Base-by-base conservation (phyloP, 2,888 invertebrate species). In the Muscina levida region DNA sequence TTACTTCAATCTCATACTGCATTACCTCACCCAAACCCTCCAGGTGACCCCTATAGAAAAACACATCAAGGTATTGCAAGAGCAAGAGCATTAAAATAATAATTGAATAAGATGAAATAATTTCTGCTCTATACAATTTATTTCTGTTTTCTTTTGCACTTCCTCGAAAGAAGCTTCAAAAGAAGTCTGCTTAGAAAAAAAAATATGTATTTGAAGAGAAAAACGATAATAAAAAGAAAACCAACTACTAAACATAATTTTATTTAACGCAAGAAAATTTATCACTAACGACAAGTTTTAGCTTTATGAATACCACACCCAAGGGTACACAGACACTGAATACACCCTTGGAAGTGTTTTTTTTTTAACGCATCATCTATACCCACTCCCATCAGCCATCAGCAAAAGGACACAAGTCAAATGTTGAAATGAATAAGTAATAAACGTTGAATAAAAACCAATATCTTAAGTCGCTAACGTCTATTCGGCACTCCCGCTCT, bases 371-470 rank as follows among this genome's bases (percentile, higher is more conserved):
- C 51, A 51, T 19, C 11, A 22, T 51, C 11, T n/a, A n/a, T 17
- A 17, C 11, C 17, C 22, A 51, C 17, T 22, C 6, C 51, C 19
- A 22, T 5, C 51, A 51, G 6, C 51, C 51, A 19, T 22, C 48
- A 6, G 11, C 8, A 8, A 3, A 48, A 19, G 17, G 48, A 46
- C 46, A 46, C 46, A 46, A 46, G 46, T 46, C 46, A 46, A 46
- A 46, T 46, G 19, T 10, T 10, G 39, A 62, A 62, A 62, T 62
- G 62, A 42, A 62, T 42, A 62, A 62, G 62, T 62, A 42, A 62
- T 62, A 62, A 62, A 62, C 42, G 42, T 62, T 62, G 62, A 31
- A 62, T 62, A 62, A 42, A 62, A 62, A 62, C 22, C 62, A 42
- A 62, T 62, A 62, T 39, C 62, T 62, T 62, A 26, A 62, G 22